Evolutionary conservation across 2,888 invertebrate genomes (phyloP), one percentile per base, ranked within the genome.

Genomic region (Apocheima hispidaria): DNA sequence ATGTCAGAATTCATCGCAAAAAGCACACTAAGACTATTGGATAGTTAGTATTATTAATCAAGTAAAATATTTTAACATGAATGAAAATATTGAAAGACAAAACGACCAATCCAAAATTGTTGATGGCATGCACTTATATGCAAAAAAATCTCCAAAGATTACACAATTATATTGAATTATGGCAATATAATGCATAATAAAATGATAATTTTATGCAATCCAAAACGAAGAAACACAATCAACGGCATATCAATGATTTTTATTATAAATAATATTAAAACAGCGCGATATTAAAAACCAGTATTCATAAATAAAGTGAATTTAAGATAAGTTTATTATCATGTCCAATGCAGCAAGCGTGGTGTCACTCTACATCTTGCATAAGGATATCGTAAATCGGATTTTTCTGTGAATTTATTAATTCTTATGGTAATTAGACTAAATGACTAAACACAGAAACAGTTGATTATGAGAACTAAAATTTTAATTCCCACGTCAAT

Each of bases 201-300:
- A 51, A 20, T 21, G 20, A 28, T 20, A 12, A 28, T 16, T 40
- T 40, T 40, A 51, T 40, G 38, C 35, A 50, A 43, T 33, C 30
- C 30, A 46, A 58, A 46, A 44, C 12, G 30, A 38, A 40, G 38
- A 30, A 38, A 40, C 38, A 28, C 41, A 51, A 52, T 58, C 38
- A 58, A 46, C 44, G 51, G 21, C 35, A 46, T 46, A 52, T 58
- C 44, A 52, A 46, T 52, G 43, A 52, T 58, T n/a, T n/a, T n/a
- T n/a, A n/a, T n/a, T 58, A 40, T 16, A 38, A 41, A 51, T 30
- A 52, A 46, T 36, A 58, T 51, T 16, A 50, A 55, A 60, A 30
- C 33, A 35, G 51, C 44, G 43, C 16, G 18, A 46, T 12, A 53
- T n/a, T 28, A n/a, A 30, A 50, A 53, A 60, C 60, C 53, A 41